Conservation (phyloP, 2,888 invertebrate species). For the Mermis nigrescens region DNA sequence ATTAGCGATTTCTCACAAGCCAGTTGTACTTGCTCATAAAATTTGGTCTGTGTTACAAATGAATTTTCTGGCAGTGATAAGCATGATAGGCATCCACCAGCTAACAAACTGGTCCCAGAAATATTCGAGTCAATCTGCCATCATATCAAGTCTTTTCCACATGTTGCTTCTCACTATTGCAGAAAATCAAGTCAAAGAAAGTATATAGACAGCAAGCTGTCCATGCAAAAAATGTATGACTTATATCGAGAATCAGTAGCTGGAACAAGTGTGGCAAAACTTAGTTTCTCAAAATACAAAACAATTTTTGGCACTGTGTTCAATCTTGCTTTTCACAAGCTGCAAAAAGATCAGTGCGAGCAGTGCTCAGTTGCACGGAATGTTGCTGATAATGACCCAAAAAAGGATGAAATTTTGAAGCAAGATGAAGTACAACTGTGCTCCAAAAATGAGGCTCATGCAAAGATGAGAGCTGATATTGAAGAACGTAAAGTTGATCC, state of each 20-base stretch:
- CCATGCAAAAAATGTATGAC: conserved; percentile 9
- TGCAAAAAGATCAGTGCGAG: conserved; percentile 8
- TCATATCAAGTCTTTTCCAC: conserved; percentile 10
- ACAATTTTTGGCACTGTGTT: conserved; percentile 6
- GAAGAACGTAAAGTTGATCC: background rate
- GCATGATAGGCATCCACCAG: conserved; percentile 4
- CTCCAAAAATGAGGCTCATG: no score
- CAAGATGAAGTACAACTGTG: no score
- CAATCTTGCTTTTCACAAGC: conserved; percentile 8
- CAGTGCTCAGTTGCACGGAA: background rate
- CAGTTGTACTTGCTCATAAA: background rate
- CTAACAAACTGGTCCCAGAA: conserved; percentile 3
- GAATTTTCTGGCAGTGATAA: background rate
- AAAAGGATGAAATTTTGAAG: no score
- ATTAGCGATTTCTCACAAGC: background rate
- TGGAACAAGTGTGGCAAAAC: conserved; percentile 2
- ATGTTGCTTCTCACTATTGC: conserved; percentile 7
- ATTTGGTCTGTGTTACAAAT: background rate
- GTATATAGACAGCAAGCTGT: conserved; percentile 2
- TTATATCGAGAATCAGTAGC: conserved; percentile 7
- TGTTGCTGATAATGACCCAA: no score
- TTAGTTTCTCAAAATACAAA: background rate
- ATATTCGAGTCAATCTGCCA: background rate
- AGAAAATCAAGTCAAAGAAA: background rate
- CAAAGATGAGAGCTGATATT: no score